These are phyloP conservation scores for Xiphophorus hellerii DNA, from an alignment of 2,113 vertebrate species.

Conservation along the genomic window DNA sequence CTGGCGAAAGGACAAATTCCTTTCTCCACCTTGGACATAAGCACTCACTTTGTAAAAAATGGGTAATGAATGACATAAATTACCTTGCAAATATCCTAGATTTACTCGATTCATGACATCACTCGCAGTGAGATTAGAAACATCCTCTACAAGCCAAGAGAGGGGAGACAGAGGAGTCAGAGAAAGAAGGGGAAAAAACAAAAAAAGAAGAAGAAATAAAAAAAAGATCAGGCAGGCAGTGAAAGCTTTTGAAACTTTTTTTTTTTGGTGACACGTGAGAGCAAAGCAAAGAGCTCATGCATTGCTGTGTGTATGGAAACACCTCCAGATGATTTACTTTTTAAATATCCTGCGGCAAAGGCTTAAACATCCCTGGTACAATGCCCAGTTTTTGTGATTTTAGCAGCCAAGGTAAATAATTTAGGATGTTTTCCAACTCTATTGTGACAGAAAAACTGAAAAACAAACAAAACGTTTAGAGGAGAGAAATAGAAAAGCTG, in stretches of 20 bases:
- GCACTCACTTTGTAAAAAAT: conserved; percentile 45
- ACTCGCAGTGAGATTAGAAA: conserved; percentile 99
- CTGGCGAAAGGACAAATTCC: conserved; percentile 59
- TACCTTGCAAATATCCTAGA: conserved; percentile 99
- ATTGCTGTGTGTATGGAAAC: conserved; percentile 52
- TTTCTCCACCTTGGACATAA: conserved; percentile 51
- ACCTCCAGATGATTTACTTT: conserved; percentile 47
- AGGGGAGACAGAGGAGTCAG: conserved; percentile 80
- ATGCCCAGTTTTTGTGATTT: neutral
- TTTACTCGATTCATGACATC: conserved; percentile 99
- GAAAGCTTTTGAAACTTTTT: conserved; percentile 49
- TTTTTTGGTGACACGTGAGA: conserved; percentile 32
- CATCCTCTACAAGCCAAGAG: conserved; percentile 93
- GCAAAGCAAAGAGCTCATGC: conserved; percentile 63
- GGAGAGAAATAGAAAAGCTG: no score
- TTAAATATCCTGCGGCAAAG: conserved; percentile 20
- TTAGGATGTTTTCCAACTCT: no score
- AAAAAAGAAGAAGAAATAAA: conserved; percentile 5
- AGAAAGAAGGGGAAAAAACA: conserved; percentile 54
- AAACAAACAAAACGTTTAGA: no score
- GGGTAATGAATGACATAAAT: conserved; percentile 66
- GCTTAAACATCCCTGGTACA: neutral
- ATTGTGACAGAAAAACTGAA: no score
- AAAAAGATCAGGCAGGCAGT: conserved; percentile 61
- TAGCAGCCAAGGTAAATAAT: no score